phyloP scores from a whole-genome alignment of 2,113 vertebrate genomes.

The Ariopsis seemanni region DNA sequence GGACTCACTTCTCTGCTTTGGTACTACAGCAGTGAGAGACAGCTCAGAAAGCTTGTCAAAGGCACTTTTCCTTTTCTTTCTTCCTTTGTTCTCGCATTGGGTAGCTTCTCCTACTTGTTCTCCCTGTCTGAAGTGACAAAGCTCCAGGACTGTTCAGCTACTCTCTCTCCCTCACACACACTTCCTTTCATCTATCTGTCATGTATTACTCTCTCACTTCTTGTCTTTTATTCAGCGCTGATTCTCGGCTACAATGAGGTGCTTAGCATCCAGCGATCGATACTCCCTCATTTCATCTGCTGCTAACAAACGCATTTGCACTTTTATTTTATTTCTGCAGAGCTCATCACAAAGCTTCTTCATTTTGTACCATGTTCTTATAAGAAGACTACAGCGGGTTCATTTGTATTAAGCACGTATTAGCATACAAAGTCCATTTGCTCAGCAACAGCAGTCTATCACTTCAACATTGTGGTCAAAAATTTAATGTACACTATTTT shows the following conservation, averaged over 20 bases:
- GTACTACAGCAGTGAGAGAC: background rate
- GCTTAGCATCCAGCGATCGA: constrained; percentile 16
- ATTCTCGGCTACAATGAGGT: background rate
- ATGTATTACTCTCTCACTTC: background rate
- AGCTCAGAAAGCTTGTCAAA: constrained; percentile 15
- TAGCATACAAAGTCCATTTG: background rate
- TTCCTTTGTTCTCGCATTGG: constrained; percentile 31
- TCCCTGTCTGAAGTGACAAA: constrained; percentile 33
- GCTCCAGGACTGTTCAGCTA: background rate
- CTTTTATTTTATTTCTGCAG: constrained; percentile 12
- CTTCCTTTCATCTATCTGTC: constrained; percentile 9
- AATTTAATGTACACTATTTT: background rate
- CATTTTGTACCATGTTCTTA: background rate
- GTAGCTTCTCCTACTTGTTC: constrained; percentile 55
- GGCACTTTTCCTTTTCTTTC: background rate
- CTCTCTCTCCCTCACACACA: background rate
- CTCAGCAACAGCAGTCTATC: background rate
- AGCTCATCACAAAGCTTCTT: constrained; percentile 4
- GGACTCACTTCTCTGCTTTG: background rate
- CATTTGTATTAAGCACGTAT: background rate
- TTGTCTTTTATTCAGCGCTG: constrained; percentile 5
- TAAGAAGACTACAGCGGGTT: background rate
- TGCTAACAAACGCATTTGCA: background rate
- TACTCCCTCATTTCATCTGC: background rate
- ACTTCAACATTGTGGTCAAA: background rate